Conservation (phyloP, 2,888 invertebrate genomes). For the Chrysina gloriosa region DNA sequence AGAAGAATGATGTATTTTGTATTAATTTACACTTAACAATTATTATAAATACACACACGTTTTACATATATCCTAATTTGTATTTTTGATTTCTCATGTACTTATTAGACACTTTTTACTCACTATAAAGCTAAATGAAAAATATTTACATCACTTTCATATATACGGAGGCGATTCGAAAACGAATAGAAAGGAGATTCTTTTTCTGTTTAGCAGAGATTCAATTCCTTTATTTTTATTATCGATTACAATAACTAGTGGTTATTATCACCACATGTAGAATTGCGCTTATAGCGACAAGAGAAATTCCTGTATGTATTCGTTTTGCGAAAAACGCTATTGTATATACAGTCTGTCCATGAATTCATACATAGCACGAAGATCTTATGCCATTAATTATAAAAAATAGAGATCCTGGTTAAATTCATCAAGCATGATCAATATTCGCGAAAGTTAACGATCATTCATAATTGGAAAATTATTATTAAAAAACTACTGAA, state of each 20-base stretch:
- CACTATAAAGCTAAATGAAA: slow-evolving; percentile 39
- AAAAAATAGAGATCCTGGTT: no score
- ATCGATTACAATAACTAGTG: no score
- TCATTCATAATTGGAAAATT: no score
- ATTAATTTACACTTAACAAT: slow-evolving; percentile 43
- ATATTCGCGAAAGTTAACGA: no score
- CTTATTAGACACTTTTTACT: slow-evolving; percentile 23
- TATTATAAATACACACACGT: slow-evolving; percentile 43
- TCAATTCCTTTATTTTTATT: neutral
- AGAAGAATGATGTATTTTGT: slow-evolving; percentile 22
- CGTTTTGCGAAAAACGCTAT: no score
- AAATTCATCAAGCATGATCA: no score
- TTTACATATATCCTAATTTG: slow-evolving; percentile 43
- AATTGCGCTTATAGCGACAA: neutral
- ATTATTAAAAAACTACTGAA: no score
- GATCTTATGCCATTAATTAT: no score
- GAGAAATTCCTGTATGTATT: neutral
- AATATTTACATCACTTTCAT: slow-evolving; percentile 41
- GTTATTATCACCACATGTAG: no score
- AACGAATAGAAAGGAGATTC: neutral
- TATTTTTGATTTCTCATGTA: slow-evolving; percentile 24
- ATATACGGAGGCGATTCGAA: neutral
- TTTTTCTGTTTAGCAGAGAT: neutral
- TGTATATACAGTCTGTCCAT: no score
- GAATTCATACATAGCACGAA: no score